These are phyloP conservation scores for Dromococcyx pavoninus DNA, from an alignment of 2,797 vertebrate species.

Conservation along the genomic window DNA sequence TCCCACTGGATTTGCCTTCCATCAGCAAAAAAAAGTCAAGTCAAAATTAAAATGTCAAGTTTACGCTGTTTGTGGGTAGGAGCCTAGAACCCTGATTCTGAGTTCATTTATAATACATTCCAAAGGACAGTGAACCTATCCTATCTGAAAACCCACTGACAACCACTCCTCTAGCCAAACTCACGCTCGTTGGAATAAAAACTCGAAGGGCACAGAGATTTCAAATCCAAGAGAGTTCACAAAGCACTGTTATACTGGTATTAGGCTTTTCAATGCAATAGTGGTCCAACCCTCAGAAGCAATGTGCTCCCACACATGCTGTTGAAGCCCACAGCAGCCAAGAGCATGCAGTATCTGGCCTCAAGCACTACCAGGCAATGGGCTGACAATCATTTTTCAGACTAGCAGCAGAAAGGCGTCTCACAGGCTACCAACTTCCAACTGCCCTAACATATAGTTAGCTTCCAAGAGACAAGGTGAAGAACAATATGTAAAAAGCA, in stretches of 20 bases:
- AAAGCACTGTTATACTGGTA: background rate
- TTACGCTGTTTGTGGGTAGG: background rate
- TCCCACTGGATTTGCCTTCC: no score
- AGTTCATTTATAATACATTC: background rate
- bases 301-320: background rate
- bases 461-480: background rate
- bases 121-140: background rate
- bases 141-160: background rate
- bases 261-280: background rate
- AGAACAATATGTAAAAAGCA: background rate
- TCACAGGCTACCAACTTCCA: background rate
- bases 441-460: background rate
- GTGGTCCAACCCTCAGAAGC: background rate
- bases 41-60: background rate
- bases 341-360: background rate
- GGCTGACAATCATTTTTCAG: background rate
- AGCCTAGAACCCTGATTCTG: background rate
- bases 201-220: background rate
- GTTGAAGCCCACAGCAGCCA: background rate
- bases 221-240: background rate
- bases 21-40: background rate
- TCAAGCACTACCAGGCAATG: background rate
- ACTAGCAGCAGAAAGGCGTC: background rate
- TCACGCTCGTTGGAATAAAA: background rate
- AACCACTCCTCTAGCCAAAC: background rate